Percentiles rank a stretch among this genome's conserved stretches.
phyloP scores from a whole-genome alignment of 2,797 vertebrate genomes.

The Rhyacichthys aspro region DNA sequence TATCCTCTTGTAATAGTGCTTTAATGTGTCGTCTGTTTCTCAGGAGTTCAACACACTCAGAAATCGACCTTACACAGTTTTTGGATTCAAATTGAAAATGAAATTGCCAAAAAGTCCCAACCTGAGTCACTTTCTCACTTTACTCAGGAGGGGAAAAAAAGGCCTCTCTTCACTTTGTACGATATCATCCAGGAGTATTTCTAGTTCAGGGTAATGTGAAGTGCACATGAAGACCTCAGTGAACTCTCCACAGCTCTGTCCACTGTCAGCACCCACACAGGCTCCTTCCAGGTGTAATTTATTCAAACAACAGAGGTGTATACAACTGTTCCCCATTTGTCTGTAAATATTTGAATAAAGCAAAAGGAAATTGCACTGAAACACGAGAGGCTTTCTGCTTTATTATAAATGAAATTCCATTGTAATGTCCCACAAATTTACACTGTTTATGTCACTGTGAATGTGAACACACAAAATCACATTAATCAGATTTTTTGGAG shows the following conservation, averaged over 20 bases:
- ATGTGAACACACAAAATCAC: too few relatives aligned
- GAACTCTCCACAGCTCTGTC: conserved; percentile 55
- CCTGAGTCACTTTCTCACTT: conserved; percentile 13
- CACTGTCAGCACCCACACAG: conserved; percentile 43
- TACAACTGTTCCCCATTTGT: conserved; percentile 60
- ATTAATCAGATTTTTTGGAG: too few relatives aligned
- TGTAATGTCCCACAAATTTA: too few relatives aligned
- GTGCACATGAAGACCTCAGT: conserved; percentile 45
- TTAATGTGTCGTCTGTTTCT: conserved; percentile 26
- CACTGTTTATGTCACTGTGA: too few relatives aligned
- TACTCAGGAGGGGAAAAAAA: conserved; percentile 55
- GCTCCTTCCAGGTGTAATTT: conserved; percentile 48
- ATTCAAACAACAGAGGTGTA: conserved; percentile 22
- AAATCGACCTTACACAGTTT: conserved; percentile 7
- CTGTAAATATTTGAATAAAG: conserved; percentile 83
- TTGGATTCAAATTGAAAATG: conserved; percentile 8
- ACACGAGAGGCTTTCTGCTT: background rate
- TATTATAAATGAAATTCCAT: background rate
- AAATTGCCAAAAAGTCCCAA: conserved; percentile 22
- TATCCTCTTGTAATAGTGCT: conserved; percentile 26
- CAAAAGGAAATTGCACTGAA: conserved; percentile 80
- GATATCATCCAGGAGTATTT: conserved; percentile 13
- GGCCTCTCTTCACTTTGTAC: background rate
- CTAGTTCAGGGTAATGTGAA: conserved; percentile 44
- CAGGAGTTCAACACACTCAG: conserved; percentile 30